Evolutionary conservation across 2,888 invertebrate genomes (phyloP).

Genomic region (Xestia sexstrigata): DNA sequence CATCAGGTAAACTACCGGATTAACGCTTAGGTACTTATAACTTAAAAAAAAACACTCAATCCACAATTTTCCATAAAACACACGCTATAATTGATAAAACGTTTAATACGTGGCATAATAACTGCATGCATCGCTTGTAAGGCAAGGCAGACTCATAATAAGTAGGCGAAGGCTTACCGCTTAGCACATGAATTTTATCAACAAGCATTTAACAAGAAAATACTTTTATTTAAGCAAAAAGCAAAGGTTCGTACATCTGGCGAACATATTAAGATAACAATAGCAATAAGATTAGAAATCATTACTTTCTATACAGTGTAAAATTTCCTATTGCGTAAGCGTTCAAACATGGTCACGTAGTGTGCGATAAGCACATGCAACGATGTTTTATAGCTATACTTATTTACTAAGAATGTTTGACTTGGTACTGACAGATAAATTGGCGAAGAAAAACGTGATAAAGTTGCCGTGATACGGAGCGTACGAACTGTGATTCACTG

Average conservation of each 20-base stretch:
- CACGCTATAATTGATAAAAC: slow-evolving; percentile 50
- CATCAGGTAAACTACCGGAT: not conserved
- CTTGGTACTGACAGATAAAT: slow-evolving; percentile 58
- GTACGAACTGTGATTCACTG: slow-evolving; percentile 5
- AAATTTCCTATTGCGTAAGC: slow-evolving; percentile 82
- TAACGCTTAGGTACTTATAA: not conserved
- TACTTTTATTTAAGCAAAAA: slow-evolving; percentile 64
- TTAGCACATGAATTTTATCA: slow-evolving; percentile 63
- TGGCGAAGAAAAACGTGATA: slow-evolving; percentile 32
- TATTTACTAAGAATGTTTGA: slow-evolving; percentile 60
- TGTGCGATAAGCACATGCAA: slow-evolving; percentile 71
- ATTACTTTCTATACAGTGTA: slow-evolving; percentile 82
- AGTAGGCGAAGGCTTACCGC: slow-evolving; percentile 77
- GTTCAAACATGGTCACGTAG: slow-evolving; percentile 73
- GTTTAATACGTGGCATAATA: slow-evolving; percentile 60
- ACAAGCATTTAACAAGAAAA: slow-evolving; percentile 56
- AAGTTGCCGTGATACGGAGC: not conserved
- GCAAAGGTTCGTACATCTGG: slow-evolving; percentile 63
- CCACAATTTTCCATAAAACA: slow-evolving; percentile 44
- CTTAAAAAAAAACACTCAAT: slow-evolving; percentile 8
- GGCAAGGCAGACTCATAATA: slow-evolving; percentile 74
- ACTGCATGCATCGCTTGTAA: slow-evolving; percentile 72
- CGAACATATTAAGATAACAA: slow-evolving; percentile 80
- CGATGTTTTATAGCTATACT: slow-evolving; percentile 58
- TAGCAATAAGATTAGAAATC: slow-evolving; percentile 83